These are phyloP conservation scores for Meteorus sp. DNA, from an alignment of 1,140 invertebrate species.

Conservation along the genomic window DNA sequence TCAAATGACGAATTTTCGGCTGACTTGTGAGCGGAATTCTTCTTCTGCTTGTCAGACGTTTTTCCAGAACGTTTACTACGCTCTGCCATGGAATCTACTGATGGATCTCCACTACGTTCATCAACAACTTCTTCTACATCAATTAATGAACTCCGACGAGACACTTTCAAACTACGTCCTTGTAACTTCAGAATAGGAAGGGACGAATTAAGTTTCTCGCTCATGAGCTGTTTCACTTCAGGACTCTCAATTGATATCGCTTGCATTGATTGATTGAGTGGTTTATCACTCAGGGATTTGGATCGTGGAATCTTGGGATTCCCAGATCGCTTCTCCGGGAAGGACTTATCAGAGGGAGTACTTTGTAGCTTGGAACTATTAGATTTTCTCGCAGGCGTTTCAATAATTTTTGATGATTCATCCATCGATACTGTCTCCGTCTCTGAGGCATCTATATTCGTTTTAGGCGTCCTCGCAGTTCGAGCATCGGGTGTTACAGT, in stretches of 20 bases:
- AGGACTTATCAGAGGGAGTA: no score
- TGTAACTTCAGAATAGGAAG: conserved; percentile 35
- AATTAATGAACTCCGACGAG: conserved; percentile 4
- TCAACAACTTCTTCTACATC: conserved; percentile 1
- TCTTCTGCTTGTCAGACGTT: conserved; percentile 23
- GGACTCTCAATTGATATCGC: conserved; percentile 28
- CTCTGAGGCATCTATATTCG: no score
- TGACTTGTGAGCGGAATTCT: background rate
- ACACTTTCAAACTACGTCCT: background rate
- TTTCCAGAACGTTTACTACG: background rate
- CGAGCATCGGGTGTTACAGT: no score
- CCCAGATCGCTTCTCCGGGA: no score
- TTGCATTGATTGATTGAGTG: conserved; percentile 32
- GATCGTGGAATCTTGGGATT: background rate
- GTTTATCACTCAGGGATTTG: conserved; percentile 14
- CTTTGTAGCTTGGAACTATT: no score
- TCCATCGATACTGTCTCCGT: no score
- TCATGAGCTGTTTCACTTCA: conserved; percentile 40
- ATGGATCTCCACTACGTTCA: background rate
- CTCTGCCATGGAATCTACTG: background rate
- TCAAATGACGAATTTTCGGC: no score
- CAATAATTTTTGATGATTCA: no score
- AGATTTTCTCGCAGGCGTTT: no score
- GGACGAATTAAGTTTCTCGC: conserved; percentile 46
- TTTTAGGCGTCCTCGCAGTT: no score